Conservation (phyloP, 2,797 vertebrate species). For the Sebastes reedi region DNA sequence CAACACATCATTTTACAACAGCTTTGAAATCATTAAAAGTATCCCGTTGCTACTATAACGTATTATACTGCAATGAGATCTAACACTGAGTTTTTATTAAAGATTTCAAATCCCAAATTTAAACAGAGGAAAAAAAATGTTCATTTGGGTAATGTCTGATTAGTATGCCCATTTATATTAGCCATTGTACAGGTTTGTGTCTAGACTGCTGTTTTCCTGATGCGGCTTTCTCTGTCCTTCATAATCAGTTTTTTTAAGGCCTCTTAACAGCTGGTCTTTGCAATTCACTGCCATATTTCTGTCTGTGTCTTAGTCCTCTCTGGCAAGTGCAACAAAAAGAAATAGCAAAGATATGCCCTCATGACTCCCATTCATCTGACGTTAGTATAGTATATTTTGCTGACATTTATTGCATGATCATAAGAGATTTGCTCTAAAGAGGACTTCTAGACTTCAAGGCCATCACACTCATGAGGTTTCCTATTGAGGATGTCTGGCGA, state of each 20-base stretch:
- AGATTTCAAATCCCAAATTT: background rate
- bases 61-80: background rate
- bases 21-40: background rate
- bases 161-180: background rate
- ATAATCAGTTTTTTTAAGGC: background rate
- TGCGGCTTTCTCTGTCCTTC: background rate
- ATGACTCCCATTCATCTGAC: conserved; percentile 3
- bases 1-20: background rate
- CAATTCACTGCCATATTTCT: background rate
- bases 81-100: background rate
- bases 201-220: background rate
- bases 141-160: background rate
- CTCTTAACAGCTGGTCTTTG: background rate
- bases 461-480: background rate
- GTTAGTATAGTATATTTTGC: background rate
- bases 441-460: background rate
- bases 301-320: background rate
- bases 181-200: background rate
- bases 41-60: background rate
- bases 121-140: background rate
- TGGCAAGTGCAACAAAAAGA: background rate
- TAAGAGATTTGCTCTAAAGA: conserved; percentile 5
- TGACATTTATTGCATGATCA: conserved; percentile 28
- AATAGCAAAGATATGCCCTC: conserved; percentile 1
- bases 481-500: background rate